These are phyloP conservation scores for Neogale vison DNA, from an alignment of 2,113 vertebrate genomes.

Conservation along the genomic window DNA sequence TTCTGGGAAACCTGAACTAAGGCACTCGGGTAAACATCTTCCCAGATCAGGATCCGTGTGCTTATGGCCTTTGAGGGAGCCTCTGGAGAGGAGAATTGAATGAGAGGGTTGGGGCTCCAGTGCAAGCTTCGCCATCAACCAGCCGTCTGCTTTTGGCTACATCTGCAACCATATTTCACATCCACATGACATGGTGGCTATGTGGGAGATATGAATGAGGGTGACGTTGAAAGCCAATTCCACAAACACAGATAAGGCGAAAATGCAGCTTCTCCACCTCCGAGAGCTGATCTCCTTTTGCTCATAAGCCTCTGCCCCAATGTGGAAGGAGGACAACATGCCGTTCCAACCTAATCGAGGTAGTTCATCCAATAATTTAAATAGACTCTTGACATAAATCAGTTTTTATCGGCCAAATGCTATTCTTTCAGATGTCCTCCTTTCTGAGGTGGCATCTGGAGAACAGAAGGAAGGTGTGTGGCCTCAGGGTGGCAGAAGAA, in stretches of 20 bases:
- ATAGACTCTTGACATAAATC: not conserved
- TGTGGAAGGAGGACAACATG: not conserved
- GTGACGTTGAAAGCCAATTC: not conserved
- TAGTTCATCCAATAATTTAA: not conserved
- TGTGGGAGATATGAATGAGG: not conserved
- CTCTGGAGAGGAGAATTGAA: not conserved
- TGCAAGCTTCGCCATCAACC: not conserved
- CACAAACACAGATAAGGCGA: not conserved
- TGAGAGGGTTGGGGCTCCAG: not conserved
- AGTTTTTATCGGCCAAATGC: not conserved
- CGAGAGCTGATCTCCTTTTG: not conserved
- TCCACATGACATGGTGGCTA: not conserved
- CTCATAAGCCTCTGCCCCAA: not conserved
- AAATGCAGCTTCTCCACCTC: not conserved
- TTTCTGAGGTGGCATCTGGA: not conserved
- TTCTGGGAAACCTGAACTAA: not conserved
- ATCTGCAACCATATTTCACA: not conserved
- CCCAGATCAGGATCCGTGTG: not conserved
- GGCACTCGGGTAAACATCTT: not conserved
- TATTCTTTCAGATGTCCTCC: not conserved
- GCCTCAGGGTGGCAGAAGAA: not conserved
- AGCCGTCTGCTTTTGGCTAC: not conserved
- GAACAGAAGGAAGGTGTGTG: rapidly evolving
- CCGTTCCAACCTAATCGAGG: not conserved
- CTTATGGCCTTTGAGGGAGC: not conserved